Conservation (phyloP, 2,113 vertebrate genomes). For the Amphiprion ocellaris region DNA sequence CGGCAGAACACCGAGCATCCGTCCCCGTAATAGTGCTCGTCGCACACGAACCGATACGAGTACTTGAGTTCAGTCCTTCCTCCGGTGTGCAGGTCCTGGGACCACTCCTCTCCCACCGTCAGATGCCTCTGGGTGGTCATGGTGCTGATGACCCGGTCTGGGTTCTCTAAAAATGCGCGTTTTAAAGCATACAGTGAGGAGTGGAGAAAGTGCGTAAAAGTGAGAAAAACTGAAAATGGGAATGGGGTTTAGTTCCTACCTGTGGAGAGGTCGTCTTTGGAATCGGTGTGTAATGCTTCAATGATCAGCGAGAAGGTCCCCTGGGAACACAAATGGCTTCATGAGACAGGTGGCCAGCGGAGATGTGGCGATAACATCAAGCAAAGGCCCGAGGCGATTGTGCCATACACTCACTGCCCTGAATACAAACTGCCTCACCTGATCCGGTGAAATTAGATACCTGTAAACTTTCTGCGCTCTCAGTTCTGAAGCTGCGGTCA, state of each 20-base stretch:
- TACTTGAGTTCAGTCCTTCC: constrained; percentile 95
- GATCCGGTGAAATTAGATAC: constrained; percentile 58
- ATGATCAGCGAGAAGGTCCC: constrained; percentile 99
- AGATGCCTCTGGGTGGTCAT: constrained; percentile 95
- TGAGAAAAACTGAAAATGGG: neutral
- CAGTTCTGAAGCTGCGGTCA: neutral
- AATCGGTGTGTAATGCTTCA: constrained; percentile 94
- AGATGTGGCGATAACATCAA: constrained; percentile 65
- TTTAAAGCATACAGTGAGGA: neutral
- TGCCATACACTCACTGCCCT: constrained; percentile 19
- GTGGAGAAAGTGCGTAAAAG: neutral
- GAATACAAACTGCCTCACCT: constrained; percentile 31
- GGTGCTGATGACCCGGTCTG: constrained; percentile 95
- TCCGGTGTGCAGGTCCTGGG: constrained; percentile 94
- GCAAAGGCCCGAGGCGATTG: constrained; percentile 52
- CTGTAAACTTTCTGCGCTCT: constrained; percentile 31
- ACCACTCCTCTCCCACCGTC: constrained; percentile 96
- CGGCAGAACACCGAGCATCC: constrained; percentile 96
- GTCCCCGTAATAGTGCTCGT: constrained; percentile 97
- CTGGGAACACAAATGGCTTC: constrained; percentile 82
- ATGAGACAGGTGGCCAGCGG: constrained; percentile 76
- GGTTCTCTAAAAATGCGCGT: constrained; percentile 85
- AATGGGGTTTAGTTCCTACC: constrained; percentile 80
- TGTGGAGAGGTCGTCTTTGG: constrained; percentile 94
- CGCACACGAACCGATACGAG: constrained; percentile 96